Evolutionary conservation across 2,888 invertebrate species (phyloP).

Genomic region (Euphydryas editha): DNA sequence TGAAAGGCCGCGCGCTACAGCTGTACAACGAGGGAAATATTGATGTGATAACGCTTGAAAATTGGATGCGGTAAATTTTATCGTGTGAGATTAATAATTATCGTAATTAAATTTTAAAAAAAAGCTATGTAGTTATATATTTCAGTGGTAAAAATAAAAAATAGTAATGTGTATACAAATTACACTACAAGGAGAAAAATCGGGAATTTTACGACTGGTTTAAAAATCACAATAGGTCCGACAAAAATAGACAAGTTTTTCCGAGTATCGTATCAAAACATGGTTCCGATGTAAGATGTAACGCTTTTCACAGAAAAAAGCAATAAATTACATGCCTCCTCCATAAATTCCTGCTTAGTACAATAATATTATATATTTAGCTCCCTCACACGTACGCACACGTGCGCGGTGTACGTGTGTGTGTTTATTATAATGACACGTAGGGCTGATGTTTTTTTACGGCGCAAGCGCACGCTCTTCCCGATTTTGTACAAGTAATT

Average conservation of each 20-base stretch:
- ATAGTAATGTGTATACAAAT: too few species aligned
- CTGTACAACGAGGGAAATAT: conserved; percentile 26
- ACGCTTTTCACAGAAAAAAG: conserved; percentile 25
- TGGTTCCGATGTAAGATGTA: conserved; percentile 18
- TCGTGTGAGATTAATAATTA: neutral
- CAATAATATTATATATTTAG: conserved; percentile 55
- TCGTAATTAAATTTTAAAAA: neutral
- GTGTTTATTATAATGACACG: conserved; percentile 43
- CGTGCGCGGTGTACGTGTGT: conserved; percentile 8
- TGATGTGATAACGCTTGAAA: conserved; percentile 33
- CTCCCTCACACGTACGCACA: conserved; percentile 43
- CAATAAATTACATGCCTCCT: conserved; percentile 49
- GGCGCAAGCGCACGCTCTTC: conserved; percentile 60
- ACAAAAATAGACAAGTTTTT: conserved; percentile 4
- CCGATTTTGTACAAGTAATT: conserved; percentile 48
- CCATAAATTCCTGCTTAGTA: conserved; percentile 45
- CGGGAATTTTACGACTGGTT: neutral
- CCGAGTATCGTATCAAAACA: conserved; percentile 4
- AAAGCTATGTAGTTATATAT: neutral
- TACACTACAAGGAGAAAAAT: too few species aligned
- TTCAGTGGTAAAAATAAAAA: too few species aligned
- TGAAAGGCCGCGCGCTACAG: conserved; percentile 51
- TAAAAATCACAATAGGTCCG: neutral
- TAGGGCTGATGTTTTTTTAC: conserved; percentile 64
- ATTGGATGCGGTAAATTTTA: conserved; percentile 53